Conservation (phyloP, 2,797 vertebrate genomes). For the Petrocephalus schoutedeni region DNA sequence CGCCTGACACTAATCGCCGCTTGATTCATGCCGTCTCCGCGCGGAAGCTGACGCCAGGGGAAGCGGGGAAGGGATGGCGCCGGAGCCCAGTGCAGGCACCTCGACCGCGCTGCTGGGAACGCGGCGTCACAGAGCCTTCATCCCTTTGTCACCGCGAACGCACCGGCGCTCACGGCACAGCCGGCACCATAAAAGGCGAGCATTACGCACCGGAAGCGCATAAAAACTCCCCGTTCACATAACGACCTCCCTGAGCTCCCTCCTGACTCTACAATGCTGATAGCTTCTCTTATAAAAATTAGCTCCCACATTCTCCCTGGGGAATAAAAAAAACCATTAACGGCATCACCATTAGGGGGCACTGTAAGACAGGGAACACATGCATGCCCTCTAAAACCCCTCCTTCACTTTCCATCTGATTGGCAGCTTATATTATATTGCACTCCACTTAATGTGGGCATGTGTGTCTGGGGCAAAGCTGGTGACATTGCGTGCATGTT, state of each 20-base stretch:
- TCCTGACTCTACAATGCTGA: not conserved
- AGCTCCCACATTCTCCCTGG: constrained; percentile 1
- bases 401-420: not conserved
- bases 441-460: constrained; percentile 7
- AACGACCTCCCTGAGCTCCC: not conserved
- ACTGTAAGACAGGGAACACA: not conserved
- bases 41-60: not conserved
- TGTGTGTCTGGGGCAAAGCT: not conserved
- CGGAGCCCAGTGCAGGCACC: too few species aligned
- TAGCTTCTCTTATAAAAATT: constrained; percentile 7
- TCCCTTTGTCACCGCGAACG: not conserved
- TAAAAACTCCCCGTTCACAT: not conserved
- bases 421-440: constrained; percentile 7
- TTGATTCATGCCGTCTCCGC: not conserved
- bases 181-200: not conserved
- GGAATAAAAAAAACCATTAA: not conserved
- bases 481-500: not conserved
- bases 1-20: not conserved
- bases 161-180: not conserved
- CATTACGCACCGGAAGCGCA: not conserved
- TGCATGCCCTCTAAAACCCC: not conserved
- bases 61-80: not conserved
- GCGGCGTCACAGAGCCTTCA: not conserved
- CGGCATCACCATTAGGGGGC: constrained; percentile 9
- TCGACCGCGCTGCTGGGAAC: not conserved